Percentiles rank a stretch among this genome's conserved stretches.
Conservation (phyloP, 35 echinoderm and acorn worm species). For the Apostichopus californicus region DNA sequence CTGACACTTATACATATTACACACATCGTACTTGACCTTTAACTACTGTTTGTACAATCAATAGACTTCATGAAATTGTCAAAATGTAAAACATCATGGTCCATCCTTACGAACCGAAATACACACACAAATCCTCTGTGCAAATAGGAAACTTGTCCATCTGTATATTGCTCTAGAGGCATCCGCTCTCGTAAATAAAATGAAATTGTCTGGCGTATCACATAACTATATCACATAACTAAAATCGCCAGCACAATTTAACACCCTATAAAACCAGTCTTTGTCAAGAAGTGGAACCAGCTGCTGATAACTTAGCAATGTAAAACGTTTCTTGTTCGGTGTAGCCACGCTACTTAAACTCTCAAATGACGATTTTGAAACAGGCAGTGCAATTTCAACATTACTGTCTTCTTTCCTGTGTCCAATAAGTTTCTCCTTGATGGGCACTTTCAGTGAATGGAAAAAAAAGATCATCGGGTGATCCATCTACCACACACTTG, state of each 20-base stretch:
- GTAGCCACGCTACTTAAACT: background rate
- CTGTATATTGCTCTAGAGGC: background rate
- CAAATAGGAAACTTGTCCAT: background rate
- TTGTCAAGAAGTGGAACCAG: background rate
- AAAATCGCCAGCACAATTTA: background rate
- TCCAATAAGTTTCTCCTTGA: background rate
- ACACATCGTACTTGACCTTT: too few relatives aligned
- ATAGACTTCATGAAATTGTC: background rate
- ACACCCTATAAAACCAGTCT: conserved; percentile 1
- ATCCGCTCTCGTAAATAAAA: background rate
- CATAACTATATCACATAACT: background rate
- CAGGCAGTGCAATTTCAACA: background rate
- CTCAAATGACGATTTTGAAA: background rate
- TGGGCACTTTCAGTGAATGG: background rate
- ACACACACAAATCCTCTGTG: background rate
- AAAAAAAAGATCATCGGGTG: background rate
- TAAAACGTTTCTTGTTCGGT: background rate
- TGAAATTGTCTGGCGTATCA: background rate
- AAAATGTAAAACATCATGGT: background rate
- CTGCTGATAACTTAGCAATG: background rate
- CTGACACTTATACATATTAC: too few relatives aligned
- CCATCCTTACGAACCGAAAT: background rate
- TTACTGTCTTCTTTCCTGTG: background rate
- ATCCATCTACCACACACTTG: background rate
- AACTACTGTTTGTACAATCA: too few relatives aligned